These are phyloP conservation scores for Charina bottae DNA, from an alignment of 2,113 vertebrate species.

Conservation along the genomic window DNA sequence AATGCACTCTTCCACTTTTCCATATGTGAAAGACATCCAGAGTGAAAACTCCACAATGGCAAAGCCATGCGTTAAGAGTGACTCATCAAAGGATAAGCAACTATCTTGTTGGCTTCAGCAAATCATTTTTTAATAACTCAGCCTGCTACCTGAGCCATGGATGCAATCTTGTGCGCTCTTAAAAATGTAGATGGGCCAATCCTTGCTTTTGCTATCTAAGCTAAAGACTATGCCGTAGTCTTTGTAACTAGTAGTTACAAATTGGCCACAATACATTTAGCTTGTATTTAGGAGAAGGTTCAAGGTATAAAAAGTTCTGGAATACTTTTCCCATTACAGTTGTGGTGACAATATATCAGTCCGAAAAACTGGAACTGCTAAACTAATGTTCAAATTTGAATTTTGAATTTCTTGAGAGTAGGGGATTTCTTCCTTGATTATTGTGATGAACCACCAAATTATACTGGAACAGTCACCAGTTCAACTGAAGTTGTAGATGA, in stretches of 20 bases:
- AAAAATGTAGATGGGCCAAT: neutral
- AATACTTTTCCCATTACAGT: neutral
- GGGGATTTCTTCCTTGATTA: neutral
- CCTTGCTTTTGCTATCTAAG: neutral
- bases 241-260: neutral
- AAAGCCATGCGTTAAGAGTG: neutral
- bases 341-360: neutral
- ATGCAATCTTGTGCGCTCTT: neutral
- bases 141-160: neutral
- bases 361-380: neutral
- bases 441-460: neutral
- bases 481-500: neutral
- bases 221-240: neutral
- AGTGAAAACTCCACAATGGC: neutral
- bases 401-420: neutral
- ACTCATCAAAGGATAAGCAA: neutral
- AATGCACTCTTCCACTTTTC: constrained; percentile 7
- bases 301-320: neutral
- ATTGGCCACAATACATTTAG: neutral
- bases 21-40: constrained; percentile 1
- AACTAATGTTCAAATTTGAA: neutral
- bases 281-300: neutral
- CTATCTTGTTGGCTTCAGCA: neutral
- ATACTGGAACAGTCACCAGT: neutral
- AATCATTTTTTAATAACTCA: neutral